A percentile compares a stretch with the other conserved stretches of the same genome.
Conservation (phyloP, 1,140 invertebrate species). For the Heliconius congener region DNA sequence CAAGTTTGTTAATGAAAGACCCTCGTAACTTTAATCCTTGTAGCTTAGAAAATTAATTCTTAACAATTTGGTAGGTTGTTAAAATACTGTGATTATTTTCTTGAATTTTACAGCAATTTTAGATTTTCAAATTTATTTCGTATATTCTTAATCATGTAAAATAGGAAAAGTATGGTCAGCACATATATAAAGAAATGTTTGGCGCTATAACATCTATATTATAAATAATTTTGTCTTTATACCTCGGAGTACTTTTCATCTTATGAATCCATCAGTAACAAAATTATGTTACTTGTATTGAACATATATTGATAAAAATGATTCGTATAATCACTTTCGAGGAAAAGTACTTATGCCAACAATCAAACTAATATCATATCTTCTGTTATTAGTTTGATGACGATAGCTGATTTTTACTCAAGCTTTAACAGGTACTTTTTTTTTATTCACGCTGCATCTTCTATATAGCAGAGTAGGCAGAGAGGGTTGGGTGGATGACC, state of each 20-base stretch:
- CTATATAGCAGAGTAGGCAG: too few relatives aligned
- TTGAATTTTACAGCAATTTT: slow-evolving; percentile 3
- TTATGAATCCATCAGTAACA: too few relatives aligned
- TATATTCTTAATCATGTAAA: background rate
- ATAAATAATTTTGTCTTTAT: too few relatives aligned
- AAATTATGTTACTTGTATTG: background rate
- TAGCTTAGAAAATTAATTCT: slow-evolving; percentile 68
- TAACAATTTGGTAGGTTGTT: slow-evolving; percentile 57
- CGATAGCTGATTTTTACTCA: background rate
- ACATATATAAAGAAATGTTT: too few relatives aligned
- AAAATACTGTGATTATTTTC: slow-evolving; percentile 25
- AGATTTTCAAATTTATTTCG: background rate
- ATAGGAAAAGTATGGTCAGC: background rate
- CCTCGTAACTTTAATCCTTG: slow-evolving; percentile 71
- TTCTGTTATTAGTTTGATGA: background rate
- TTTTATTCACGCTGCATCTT: too few relatives aligned
- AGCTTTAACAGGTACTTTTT: too few relatives aligned
- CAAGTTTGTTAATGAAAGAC: slow-evolving; percentile 72
- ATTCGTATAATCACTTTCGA: too few relatives aligned
- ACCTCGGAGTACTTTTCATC: too few relatives aligned
- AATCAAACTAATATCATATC: background rate
- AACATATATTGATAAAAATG: background rate
- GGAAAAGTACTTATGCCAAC: background rate
- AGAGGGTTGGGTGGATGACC: too few relatives aligned
- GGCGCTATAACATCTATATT: too few relatives aligned